These are phyloP conservation scores for Quadriops clusia DNA, from an alignment of 2,888 invertebrate species.

Conservation along the genomic window DNA sequence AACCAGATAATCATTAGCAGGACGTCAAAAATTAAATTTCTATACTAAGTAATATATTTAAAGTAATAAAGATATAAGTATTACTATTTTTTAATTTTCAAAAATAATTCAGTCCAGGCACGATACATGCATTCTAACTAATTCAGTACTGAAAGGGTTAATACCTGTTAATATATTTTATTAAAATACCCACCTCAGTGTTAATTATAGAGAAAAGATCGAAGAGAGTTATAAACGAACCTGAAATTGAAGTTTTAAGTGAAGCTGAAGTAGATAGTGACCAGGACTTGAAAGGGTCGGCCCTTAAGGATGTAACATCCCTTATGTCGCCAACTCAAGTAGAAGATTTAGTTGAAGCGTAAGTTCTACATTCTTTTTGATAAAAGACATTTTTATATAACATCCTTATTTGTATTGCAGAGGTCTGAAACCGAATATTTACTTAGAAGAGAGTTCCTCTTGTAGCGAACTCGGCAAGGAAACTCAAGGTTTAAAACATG, in stretches of 20 bases:
- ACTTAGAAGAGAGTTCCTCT: slow-evolving; percentile 36
- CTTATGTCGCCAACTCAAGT: slow-evolving; percentile 30
- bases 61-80: no score
- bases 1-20: no score
- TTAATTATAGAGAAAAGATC: slow-evolving; percentile 17
- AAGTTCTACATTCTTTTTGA: no score
- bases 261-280: slow-evolving; percentile 35
- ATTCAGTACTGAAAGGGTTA: no score
- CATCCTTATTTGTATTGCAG: slow-evolving; percentile 13
- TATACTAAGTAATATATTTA: no score
- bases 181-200: no score
- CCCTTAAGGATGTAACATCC: slow-evolving; percentile 27
- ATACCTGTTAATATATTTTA: no score
- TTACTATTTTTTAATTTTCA: no score
- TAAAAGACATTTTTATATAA: no score
- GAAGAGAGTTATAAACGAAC: slow-evolving; percentile 24
- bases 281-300: slow-evolving; percentile 26
- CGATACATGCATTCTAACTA: no score
- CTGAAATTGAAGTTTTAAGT: slow-evolving; percentile 29
- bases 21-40: no score
- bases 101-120: no score
- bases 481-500: slow-evolving; percentile 24
- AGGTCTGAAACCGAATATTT: slow-evolving; percentile 29
- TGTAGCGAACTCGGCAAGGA: slow-evolving; percentile 37
- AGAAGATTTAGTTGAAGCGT: slow-evolving; percentile 28